Conservation (phyloP, 2,797 vertebrate genomes). For the Anguilla pacifica region DNA sequence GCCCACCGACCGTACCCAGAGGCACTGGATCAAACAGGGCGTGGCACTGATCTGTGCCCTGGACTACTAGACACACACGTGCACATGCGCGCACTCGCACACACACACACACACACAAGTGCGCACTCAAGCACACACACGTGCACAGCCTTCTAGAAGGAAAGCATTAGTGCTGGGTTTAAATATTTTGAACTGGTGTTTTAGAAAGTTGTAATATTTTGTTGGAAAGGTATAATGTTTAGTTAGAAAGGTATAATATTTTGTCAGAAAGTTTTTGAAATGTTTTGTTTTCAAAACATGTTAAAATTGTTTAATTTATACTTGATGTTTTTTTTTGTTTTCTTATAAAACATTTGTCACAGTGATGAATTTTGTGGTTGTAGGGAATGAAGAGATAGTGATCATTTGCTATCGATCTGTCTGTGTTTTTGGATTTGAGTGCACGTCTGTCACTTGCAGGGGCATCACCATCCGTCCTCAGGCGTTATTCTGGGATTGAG, state of each 20-base stretch:
- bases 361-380: not conserved
- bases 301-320: not conserved
- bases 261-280: not conserved
- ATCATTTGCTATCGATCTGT: not conserved
- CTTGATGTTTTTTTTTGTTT: not conserved
- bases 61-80: constrained; percentile 74
- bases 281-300: not conserved
- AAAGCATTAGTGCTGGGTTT: not conserved
- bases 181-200: not conserved
- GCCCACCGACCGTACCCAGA: constrained; percentile 71
- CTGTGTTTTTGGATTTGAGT: not conserved
- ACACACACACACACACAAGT: not conserved
- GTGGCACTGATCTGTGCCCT: constrained; percentile 88
- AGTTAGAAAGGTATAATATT: not conserved
- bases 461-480: not conserved
- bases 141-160: not conserved
- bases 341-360: not conserved
- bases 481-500: not conserved
- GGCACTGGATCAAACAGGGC: constrained; percentile 89
- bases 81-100: too few species aligned
- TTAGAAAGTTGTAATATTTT: constrained; percentile 9
- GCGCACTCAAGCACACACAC: constrained; percentile 13
- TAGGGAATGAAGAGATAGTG: not conserved
- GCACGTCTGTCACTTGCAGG: not conserved
- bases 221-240: not conserved